Evolutionary conservation across 2,113 vertebrate genomes (phyloP).

Genomic region (Zosterops borbonicus): DNA sequence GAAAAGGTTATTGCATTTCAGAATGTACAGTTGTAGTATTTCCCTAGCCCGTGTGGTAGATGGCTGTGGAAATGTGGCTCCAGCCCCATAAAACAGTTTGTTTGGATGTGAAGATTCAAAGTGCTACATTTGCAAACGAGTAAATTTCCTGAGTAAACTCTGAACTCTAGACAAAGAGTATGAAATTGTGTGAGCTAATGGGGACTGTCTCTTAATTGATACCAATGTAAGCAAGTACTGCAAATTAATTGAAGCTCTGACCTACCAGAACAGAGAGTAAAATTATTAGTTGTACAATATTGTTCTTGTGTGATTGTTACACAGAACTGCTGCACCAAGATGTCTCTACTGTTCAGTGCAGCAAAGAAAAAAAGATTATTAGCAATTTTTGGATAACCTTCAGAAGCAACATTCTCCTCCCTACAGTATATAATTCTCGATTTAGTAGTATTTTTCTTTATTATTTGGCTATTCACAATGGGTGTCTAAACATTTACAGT

Average conservation of each 20-base stretch:
- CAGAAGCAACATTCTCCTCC: not conserved
- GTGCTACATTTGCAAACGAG: slow-evolving; percentile 11
- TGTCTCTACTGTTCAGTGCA: not conserved
- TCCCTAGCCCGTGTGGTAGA: not conserved
- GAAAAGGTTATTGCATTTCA: not conserved
- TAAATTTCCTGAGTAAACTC: slow-evolving; percentile 60
- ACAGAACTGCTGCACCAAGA: slow-evolving; percentile 35
- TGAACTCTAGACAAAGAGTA: slow-evolving; percentile 47
- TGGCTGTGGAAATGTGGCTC: not conserved
- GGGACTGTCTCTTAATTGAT: slow-evolving; percentile 10
- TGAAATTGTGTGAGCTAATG: slow-evolving; percentile 30
- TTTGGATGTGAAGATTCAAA: slow-evolving; percentile 27
- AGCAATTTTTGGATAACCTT: slow-evolving; percentile 61
- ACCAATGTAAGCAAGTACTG: slow-evolving; percentile 46
- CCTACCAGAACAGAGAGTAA: slow-evolving; percentile 46
- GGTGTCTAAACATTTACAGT: slow-evolving; percentile 82
- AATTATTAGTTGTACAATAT: slow-evolving; percentile 53
- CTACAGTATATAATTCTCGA: slow-evolving; percentile 45
- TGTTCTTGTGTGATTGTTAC: slow-evolving; percentile 44
- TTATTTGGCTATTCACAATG: slow-evolving; percentile 73
- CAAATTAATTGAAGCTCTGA: slow-evolving; percentile 56
- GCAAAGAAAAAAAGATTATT: slow-evolving; percentile 22
- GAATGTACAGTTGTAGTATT: not conserved
- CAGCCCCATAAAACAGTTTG: not conserved
- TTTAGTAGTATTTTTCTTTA: slow-evolving; percentile 69